Percentiles rank a stretch among this genome's conserved stretches.
Conservation (phyloP, 2,797 vertebrate genomes). For the Sciurus vulgaris region DNA sequence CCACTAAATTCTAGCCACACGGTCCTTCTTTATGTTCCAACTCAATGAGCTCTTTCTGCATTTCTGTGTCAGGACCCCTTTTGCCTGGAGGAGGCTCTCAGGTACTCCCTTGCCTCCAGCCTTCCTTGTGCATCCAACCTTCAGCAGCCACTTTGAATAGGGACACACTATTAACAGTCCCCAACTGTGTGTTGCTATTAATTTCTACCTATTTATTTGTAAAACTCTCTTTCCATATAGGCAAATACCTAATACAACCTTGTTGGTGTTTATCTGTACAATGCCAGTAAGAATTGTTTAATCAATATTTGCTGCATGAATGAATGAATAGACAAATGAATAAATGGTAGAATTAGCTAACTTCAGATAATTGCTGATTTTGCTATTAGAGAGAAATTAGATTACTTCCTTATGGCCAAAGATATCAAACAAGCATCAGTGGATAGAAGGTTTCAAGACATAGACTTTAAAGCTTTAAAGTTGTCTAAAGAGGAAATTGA, state of each 20-base stretch:
- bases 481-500: neutral
- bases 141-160: neutral
- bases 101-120: neutral
- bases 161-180: neutral
- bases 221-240: neutral
- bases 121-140: neutral
- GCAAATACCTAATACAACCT: neutral
- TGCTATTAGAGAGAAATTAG: neutral
- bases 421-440: neutral
- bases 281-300: neutral
- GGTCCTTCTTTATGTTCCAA: neutral
- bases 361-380: neutral
- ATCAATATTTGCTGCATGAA: neutral
- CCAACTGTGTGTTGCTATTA: neutral
- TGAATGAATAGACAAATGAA: constrained; percentile 18
- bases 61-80: neutral
- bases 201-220: neutral
- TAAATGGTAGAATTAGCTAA: neutral
- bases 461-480: constrained; percentile 44
- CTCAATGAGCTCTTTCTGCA: neutral
- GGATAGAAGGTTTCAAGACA: constrained; percentile 15
- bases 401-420: constrained; percentile 34
- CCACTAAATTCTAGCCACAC: neutral
- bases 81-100: neutral
- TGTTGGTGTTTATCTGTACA: neutral